phyloP scores from a whole-genome alignment of 2,113 vertebrate genomes.

The Dascyllus trimaculatus region DNA sequence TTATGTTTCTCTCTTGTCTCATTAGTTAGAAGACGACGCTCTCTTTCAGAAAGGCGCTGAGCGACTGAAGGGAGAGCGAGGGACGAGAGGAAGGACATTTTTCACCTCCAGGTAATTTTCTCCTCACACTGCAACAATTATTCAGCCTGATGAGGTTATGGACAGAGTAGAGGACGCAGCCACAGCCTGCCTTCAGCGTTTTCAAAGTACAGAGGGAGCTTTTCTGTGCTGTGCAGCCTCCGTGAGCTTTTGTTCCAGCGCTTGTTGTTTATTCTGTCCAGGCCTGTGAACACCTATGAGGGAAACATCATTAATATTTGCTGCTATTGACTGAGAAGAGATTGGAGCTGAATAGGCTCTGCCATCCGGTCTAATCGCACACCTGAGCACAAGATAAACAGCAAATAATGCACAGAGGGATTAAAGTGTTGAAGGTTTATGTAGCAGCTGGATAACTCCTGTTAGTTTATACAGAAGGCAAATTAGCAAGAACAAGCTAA shows the following conservation, averaged over 20 bases:
- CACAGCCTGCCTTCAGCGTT: constrained; percentile 48
- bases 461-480: constrained; percentile 11
- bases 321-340: constrained; percentile 50
- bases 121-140: constrained; percentile 61
- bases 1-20: constrained; percentile 45
- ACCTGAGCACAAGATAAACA: constrained; percentile 55
- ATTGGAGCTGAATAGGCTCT: constrained; percentile 47
- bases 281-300: constrained; percentile 22
- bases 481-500: constrained; percentile 5
- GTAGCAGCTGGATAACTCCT: constrained; percentile 14
- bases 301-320: constrained; percentile 68
- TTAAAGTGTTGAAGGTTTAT: constrained; percentile 19
- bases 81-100: constrained; percentile 47
- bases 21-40: constrained; percentile 44
- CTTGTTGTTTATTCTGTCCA: constrained; percentile 47
- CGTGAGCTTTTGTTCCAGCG: constrained; percentile 26
- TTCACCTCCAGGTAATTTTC: constrained; percentile 70
- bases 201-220: constrained; percentile 31
- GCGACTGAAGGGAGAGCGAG: constrained; percentile 15
- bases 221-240: constrained; percentile 15
- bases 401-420: constrained; percentile 16
- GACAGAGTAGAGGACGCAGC: constrained; percentile 62
- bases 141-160: constrained; percentile 75
- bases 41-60: constrained; percentile 20
- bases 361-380: constrained; percentile 40